phyloP scores from a whole-genome alignment of 2,797 vertebrate genomes.

The Catamblyrhynchus diadema region DNA sequence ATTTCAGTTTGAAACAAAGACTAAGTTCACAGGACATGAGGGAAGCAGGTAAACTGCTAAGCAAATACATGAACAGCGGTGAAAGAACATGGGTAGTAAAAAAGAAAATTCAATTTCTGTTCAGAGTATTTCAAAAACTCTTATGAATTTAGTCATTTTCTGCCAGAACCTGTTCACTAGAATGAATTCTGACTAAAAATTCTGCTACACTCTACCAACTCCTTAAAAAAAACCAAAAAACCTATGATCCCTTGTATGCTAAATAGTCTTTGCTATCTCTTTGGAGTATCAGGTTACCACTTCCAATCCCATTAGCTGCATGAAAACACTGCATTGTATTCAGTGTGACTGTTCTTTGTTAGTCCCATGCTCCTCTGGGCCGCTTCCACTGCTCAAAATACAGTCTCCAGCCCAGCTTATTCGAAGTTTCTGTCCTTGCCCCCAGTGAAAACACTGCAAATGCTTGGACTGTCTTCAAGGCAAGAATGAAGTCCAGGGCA shows the following conservation, averaged over 20 bases:
- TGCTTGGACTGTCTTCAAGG: neutral
- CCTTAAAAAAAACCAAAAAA: neutral
- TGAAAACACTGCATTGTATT: constrained; percentile 10
- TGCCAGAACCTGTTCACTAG: neutral
- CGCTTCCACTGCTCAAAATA: neutral
- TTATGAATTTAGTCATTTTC: neutral
- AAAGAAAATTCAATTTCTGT: neutral
- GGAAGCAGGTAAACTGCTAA: neutral
- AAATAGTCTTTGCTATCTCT: constrained; percentile 12
- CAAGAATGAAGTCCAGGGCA: neutral
- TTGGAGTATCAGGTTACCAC: constrained; percentile 7
- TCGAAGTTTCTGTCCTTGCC: neutral
- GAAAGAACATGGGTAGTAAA: neutral
- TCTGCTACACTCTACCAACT: neutral
- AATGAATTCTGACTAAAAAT: neutral
- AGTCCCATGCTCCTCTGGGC: neutral
- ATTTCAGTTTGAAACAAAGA: neutral
- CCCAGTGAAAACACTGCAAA: neutral
- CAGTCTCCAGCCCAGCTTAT: neutral
- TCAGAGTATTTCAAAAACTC: neutral
- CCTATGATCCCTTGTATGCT: neutral
- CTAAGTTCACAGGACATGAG: neutral
- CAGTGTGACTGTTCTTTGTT: neutral
- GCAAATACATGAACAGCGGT: neutral
- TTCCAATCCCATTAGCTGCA: neutral